A percentile compares a stretch with the other conserved stretches of the same genome.
Conservation (phyloP, 2,797 vertebrate genomes). For the Scleropages formosus region DNA sequence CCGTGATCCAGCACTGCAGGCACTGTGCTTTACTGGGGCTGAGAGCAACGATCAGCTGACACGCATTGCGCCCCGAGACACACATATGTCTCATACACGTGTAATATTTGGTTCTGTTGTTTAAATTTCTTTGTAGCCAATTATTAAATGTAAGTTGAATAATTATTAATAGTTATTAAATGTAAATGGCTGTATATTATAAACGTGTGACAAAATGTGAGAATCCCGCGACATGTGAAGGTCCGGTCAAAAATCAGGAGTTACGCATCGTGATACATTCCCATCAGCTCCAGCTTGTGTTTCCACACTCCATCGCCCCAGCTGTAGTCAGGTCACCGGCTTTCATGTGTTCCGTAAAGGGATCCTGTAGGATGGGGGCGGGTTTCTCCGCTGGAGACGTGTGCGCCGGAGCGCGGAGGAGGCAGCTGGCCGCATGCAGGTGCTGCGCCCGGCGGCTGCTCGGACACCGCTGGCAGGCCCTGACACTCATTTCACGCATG, state of each 20-base stretch:
- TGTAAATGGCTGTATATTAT: no score
- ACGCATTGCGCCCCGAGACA: no score
- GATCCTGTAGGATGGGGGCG: constrained; percentile 65
- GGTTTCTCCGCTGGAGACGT: constrained; percentile 66
- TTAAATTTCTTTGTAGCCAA: no score
- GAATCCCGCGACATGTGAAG: no score
- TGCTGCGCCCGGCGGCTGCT: constrained; percentile 50
- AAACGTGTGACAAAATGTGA: no score
- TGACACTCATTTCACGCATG: constrained; percentile 67
- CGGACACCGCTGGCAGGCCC: constrained; percentile 62
- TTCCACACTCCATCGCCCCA: background rate
- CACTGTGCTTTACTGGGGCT: background rate
- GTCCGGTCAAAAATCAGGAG: background rate
- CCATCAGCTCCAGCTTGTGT: constrained; percentile 56
- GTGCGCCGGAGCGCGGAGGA: constrained; percentile 63
- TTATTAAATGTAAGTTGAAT: no score
- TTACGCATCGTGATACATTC: constrained; percentile 45
- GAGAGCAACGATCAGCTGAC: no score
- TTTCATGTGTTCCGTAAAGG: constrained; percentile 62
- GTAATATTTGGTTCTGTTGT: no score
- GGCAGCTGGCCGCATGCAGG: constrained; percentile 72
- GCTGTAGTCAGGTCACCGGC: constrained; percentile 54
- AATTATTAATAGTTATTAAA: no score
- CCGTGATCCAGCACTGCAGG: background rate
- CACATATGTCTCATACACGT: no score